Evolutionary conservation across 2,113 vertebrate genomes (phyloP), one percentile per base, ranked within the genome.

Genomic region (Sturnira hondurensis): DNA sequence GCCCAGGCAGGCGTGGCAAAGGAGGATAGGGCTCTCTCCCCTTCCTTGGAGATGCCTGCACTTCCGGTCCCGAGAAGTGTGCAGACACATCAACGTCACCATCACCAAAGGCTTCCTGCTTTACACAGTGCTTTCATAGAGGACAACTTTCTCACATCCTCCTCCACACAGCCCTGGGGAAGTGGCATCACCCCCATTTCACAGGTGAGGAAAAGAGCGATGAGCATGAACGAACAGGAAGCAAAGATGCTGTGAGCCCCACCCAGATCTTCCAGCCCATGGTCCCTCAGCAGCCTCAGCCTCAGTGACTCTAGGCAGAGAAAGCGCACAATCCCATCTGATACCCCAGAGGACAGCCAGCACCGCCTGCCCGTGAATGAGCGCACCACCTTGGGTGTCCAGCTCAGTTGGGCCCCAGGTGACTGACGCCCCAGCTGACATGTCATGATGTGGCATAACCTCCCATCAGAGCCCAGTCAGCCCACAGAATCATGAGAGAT

Each of bases 211-310:
- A 26, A 11, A 7, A 33, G 28, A 52, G 5, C 7, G 3, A 14
- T 89, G 4, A 0, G 10, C 15, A 6, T 45, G 52, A 71, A 56
- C 28, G 38, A 65, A 78, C 65, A 33, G 17, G 15, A 36, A 43
- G 28, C 5, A 5, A 15, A 41, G 11, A 19, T 14, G 24, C 36
- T 85, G 58, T 11, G 43, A 86, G 58, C 9, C 41, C 77, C 38
- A 2, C 16, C 22, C 65, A 28, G 36, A 61, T 8, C 36, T 47
- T 47, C 15, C 12, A 33, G 45, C 12, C 52, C 16, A 4, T 41
- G 36, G 52, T n/a, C 41, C 67, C 96, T 81, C n/a, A 65, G 52
- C 50, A 80, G 38, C 58, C 24, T 77, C 73, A 41, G 73, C 47
- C 47, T 41, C 47, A 17, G 43, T 11, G n/a, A 76, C 13, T 31